phyloP scores from a whole-genome alignment of 2,113 vertebrate genomes.

The Anarrhichthys ocellatus region DNA sequence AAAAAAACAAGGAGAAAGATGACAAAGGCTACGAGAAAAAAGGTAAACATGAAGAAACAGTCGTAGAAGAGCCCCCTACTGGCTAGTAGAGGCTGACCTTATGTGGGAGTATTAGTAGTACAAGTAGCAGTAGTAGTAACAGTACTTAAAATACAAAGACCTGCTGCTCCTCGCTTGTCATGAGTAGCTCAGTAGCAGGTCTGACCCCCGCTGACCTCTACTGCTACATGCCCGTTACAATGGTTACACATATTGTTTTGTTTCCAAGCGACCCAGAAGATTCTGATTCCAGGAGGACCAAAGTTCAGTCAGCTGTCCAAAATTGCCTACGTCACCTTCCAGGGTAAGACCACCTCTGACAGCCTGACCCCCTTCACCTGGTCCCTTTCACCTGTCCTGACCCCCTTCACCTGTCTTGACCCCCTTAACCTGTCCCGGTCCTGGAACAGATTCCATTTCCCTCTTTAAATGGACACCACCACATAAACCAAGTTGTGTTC shows the following conservation, averaged over 20 bases:
- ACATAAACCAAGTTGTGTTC: too few species aligned
- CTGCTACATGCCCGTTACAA: background rate
- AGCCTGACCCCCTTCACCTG: too few species aligned
- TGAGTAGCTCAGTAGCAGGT: background rate
- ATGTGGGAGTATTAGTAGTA: background rate
- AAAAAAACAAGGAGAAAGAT: constrained; percentile 48
- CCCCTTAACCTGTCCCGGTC: too few species aligned
- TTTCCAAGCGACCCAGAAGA: constrained; percentile 86
- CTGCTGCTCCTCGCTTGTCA: background rate
- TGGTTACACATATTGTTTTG: constrained; percentile 55
- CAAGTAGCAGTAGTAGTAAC: background rate
- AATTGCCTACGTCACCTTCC: constrained; percentile 84
- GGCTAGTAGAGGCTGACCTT: background rate
- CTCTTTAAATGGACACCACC: too few species aligned
- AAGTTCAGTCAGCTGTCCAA: constrained; percentile 85
- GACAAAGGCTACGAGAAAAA: constrained; percentile 77
- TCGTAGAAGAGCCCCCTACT: background rate
- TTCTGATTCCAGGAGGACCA: constrained; percentile 87
- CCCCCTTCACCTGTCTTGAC: too few species aligned
- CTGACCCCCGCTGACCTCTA: background rate
- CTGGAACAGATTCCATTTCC: too few species aligned
- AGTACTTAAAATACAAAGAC: background rate
- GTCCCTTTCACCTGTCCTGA: background rate
- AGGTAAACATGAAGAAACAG: constrained; percentile 63
- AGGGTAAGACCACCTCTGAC: constrained; percentile 85